These are phyloP conservation scores for Neodiprion fabricii DNA, from an alignment of 1,140 invertebrate genomes.

Conservation along the genomic window DNA sequence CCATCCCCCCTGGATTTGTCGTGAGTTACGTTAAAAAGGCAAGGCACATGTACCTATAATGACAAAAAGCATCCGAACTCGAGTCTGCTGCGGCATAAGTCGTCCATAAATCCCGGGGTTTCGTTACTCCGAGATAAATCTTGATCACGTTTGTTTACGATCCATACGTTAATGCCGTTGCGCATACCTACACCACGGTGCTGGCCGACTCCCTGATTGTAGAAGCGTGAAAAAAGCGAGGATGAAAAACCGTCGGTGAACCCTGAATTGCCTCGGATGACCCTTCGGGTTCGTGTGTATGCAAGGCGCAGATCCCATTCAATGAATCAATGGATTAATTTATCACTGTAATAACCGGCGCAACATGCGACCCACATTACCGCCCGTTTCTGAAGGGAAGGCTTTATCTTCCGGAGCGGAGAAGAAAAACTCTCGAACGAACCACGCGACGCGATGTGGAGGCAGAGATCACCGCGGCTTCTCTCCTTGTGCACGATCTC, in stretches of 20 bases:
- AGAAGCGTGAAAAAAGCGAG: neutral
- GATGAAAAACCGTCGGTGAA: neutral
- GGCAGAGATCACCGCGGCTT: neutral
- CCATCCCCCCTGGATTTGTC: too few species aligned
- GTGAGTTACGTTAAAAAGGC: too few species aligned
- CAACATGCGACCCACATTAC: constrained; percentile 2
- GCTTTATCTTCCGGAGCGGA: neutral
- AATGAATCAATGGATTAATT: constrained; percentile 8
- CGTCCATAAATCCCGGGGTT: neutral
- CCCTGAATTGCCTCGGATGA: neutral
- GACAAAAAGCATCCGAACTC: neutral
- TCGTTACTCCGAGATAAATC: neutral
- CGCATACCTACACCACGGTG: too few species aligned
- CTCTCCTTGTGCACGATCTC: neutral
- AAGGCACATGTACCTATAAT: too few species aligned
- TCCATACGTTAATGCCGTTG: neutral
- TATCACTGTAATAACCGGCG: neutral
- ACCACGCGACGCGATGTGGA: neutral
- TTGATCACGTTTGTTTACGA: neutral
- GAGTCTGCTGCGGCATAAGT: neutral
- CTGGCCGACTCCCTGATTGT: too few species aligned
- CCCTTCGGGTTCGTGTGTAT: neutral
- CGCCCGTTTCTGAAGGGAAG: neutral
- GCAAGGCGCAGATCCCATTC: neutral
- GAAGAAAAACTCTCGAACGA: neutral